Base-by-base conservation (phyloP, 2,888 invertebrate genomes). In the Nesidiocoris tenuis region DNA sequence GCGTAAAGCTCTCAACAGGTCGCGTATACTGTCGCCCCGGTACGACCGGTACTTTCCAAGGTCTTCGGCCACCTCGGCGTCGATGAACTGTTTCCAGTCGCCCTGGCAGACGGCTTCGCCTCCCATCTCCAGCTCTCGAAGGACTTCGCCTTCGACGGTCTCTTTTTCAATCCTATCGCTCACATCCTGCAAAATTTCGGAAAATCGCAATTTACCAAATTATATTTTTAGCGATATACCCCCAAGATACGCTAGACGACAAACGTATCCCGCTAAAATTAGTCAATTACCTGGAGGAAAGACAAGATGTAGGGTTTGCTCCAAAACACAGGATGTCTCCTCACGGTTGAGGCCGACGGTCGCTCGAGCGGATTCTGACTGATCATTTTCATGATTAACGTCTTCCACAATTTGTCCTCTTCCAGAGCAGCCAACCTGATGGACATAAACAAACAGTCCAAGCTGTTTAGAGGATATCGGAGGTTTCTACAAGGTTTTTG, bases 151-250 rank as follows among this genome's bases (percentile, higher is more conserved):
- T 1, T 86, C 85, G 0, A 82, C 78, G 12, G 83, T 83, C 72
- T 93, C 90, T 82, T 95, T 96, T 84, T 99, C 98, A 1, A 97
- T 92, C 66, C 98, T 90, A 86, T 99, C 98, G 83, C 98, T 98
- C 0, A 98, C 96, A 84, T 98, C 98, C 91, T 97, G 84, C 7
- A 82, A n/a, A n/a, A n/a, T n/a, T n/a, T 61, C n/a, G n/a, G n/a
- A n/a, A n/a, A n/a, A n/a, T n/a, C n/a, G n/a, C 16, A 12, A 55
- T 55, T 55, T 55, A 55, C 16, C 55, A 12, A 55, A n/a, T n/a
- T n/a, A n/a, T 54, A 12, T 54, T 54, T 54, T 54, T 54, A 12
- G 9, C 54, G 12, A 54, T 54, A 54, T 12, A 12, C 9, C 7
- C 7, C 7, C 9, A 12, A 54, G 54, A 54, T 54, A 54, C 54